Evolutionary conservation across 92 coral and sea anemone genomes (phyloP), one percentile per base, ranked within the genome.

Genomic region (Epizoanthus illoricatus): DNA sequence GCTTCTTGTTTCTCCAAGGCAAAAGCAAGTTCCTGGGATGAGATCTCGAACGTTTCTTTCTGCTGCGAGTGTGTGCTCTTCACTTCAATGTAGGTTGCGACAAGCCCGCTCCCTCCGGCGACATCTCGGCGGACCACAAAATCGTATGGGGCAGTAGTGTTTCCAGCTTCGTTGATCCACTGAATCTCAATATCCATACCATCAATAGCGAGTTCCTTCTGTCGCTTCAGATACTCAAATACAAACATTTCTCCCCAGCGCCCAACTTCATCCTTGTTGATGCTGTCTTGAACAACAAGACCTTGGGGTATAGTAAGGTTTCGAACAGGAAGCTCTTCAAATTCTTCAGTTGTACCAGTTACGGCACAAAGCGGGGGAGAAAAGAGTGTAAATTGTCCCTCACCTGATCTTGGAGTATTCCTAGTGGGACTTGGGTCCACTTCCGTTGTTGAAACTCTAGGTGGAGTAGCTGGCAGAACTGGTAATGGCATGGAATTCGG

Each of bases 231-330:
- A 72, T 88, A 88, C 45, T 86, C 92, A 57, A 72, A 90, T 10
- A 94, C 98, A 42, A 90, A 84, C 59, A 64, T 71, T 45, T 94
- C 98, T 36, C 98, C 98, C 94, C 94, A 90, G 28, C 94, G 97
- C 20, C 98, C 98, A 47, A 94, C 68, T 15, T 87, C 94, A 59
- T 89, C 90, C 24, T 85, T 88, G 85, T 89, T 89, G 61, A 89
- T 75, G 69, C 67, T 85, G 18, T 86, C 87, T 58, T 58, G 80
- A 20, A 85, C 64, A 47, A 90, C 49, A 12, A 90, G 56, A 72
- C 72, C 66, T 24, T 79, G 84, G 40, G 95, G 87, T 65, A 86
- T 62, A 23, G 71, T 63, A 0, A 83, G 45, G 60, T 89, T 81
- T 24, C 72, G 85, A 10, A 89, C 17, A 0, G 86, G 83, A 23